Evolutionary conservation across 2,113 vertebrate species (phyloP), one percentile per base, ranked within the genome.

Genomic region (Aspiorhynchus laticeps): DNA sequence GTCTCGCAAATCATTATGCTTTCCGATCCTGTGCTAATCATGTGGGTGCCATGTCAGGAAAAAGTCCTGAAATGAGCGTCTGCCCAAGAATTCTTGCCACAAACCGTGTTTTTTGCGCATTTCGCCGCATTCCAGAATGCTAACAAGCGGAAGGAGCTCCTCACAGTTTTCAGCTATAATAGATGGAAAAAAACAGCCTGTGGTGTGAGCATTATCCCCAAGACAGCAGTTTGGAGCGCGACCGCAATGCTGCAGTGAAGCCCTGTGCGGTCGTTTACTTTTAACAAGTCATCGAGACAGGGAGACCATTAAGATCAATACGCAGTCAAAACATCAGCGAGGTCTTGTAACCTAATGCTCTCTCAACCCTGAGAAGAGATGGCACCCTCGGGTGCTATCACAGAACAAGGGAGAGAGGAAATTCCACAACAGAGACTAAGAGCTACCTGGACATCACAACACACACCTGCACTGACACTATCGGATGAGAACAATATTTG

Each of bases 361-460:
- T 88, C 83, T 85, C 31, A 82, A 48, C 56, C 75, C 38, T 53
- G 41, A 61, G 84, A 75, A 65, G 75, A 87, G 69, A 78, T 67
- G 80, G 46, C 14, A 56, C 90, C 85, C 84, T 61, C 67, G 86
- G 83, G 83, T 79, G 85, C 59, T 53, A 65, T 80, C 38, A 87
- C 73, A 73, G 71, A 87, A 82, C n/a, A 85, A 76, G 87, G 28
- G 76, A 84, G 0, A 81, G 78, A 48, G 79, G 51, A 74, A 81
- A 95, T 93, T 93, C 85, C 90, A 92, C 92, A 94, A 94, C 92
- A 93, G 85, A 87, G 51, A 67, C 85, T 19, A 89, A 90, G 92
- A 92, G 92, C 93, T 92, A 93, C 87, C 91, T 88, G 87, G 88
- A 88, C 75, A 87, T 69, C 63, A 81, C 31, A 80, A 56, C 77